These are phyloP conservation scores for Anodontia alba DNA, from an alignment of 2,888 invertebrate genomes.

Conservation along the genomic window DNA sequence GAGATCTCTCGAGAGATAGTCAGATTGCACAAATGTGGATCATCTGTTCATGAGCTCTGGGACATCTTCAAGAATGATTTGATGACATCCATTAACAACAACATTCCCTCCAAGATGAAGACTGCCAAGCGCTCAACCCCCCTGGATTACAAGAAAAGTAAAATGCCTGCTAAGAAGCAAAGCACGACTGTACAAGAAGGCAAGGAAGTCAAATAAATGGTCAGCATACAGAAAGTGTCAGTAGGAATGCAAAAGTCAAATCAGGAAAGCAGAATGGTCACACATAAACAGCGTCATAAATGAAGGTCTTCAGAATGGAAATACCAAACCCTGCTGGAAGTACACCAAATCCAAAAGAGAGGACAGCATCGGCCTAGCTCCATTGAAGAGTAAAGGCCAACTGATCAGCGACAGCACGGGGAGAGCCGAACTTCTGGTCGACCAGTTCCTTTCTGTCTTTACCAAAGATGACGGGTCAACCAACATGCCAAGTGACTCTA, in stretches of 20 bases:
- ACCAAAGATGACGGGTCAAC: slow-evolving; percentile 6
- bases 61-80: slow-evolving; percentile 10
- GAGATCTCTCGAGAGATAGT: neutral
- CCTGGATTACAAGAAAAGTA: slow-evolving; percentile 29
- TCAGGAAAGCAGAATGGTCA: slow-evolving; percentile 38
- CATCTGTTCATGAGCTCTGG: slow-evolving; percentile 9
- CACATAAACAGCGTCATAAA: slow-evolving; percentile 33
- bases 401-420: slow-evolving; percentile 36
- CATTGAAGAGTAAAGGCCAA: slow-evolving; percentile 15
- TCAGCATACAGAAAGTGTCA: slow-evolving; percentile 31
- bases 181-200: slow-evolving; percentile 44
- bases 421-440: slow-evolving; percentile 41
- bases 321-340: slow-evolving; percentile 48
- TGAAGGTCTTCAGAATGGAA: slow-evolving; percentile 48
- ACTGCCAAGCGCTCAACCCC: slow-evolving; percentile 9
- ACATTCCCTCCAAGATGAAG: slow-evolving; percentile 28
- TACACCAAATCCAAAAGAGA: slow-evolving; percentile 31
- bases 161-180: slow-evolving; percentile 27
- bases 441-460: slow-evolving; percentile 47
- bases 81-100: neutral
- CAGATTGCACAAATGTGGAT: neutral
- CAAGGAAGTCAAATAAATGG: slow-evolving; percentile 39
- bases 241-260: slow-evolving; percentile 27
- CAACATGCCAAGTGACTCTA: neutral
- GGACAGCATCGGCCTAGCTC: slow-evolving; percentile 24